Conservation (phyloP, 2,888 invertebrate species). For the Fragum whitleyi region DNA sequence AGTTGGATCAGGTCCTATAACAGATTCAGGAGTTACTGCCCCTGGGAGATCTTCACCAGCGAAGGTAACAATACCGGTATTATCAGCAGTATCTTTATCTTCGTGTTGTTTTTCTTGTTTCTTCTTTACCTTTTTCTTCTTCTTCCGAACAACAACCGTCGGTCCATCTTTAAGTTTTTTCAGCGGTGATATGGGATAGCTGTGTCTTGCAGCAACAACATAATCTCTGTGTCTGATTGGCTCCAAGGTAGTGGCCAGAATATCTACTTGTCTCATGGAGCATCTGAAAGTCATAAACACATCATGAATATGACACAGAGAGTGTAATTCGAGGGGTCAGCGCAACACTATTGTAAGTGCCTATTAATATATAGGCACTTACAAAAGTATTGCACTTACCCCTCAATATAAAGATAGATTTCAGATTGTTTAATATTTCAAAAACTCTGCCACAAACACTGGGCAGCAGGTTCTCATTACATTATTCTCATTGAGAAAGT, state of each 20-base stretch:
- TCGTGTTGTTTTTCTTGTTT: constrained; percentile 8
- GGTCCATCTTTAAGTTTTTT: constrained; percentile 51
- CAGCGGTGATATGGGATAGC: constrained; percentile 77
- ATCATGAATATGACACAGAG: too few relatives aligned
- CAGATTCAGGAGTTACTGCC: constrained; percentile 47
- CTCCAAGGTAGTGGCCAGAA: constrained; percentile 81
- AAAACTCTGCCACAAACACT: too few relatives aligned
- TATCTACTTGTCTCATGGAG: constrained; percentile 78
- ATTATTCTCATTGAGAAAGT: too few relatives aligned
- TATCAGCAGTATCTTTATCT: constrained; percentile 17
- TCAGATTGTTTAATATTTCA: too few relatives aligned
- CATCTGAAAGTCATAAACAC: constrained; percentile 68
- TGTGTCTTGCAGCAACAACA: constrained; percentile 69
- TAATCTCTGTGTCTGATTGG: constrained; percentile 82
- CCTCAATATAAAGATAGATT: too few relatives aligned
- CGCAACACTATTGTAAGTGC: too few relatives aligned
- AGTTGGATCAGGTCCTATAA: constrained; percentile 16
- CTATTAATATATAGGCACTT: too few relatives aligned
- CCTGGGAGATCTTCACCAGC: constrained; percentile 37
- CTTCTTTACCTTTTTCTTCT: constrained; percentile 44
- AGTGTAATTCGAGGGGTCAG: not conserved
- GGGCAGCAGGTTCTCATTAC: too few relatives aligned
- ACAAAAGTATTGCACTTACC: too few relatives aligned
- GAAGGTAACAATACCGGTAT: constrained; percentile 32
- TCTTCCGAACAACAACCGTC: constrained; percentile 45